Evolutionary conservation across 1,140 invertebrate species (phyloP), one percentile per base, ranked within the genome.

Genomic region (Samia ricini): DNA sequence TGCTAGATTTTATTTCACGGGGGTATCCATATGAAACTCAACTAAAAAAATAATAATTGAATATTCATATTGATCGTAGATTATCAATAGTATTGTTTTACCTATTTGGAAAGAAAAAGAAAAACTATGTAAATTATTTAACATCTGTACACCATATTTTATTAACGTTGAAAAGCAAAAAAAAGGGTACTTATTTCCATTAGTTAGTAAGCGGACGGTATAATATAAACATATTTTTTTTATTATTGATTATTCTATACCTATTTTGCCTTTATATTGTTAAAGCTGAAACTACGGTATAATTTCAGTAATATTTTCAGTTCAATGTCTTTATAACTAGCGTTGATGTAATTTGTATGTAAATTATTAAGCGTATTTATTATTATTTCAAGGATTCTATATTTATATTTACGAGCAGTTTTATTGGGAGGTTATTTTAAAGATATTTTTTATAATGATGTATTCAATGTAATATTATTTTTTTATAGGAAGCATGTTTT

Each of bases 401-500:
- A 15, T 42, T 42, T 42, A 15, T 42, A 42, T 42, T 8, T 42
- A 42, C 4, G 33, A 42, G n/a, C 33, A 42, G 33, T 42, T 42
- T 42, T 42, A 42, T 42, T 42, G 33, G 12, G 12, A 42, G n/a
- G 33, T 15, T 15, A 36, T 33, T 26, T 20, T 19, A 26, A 26
- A 33, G 36, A 57, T 33, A 55, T 79, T 82, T 83, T n/a, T 81
- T 51, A 23, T 80, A 82, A 74, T 63, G 66, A 42, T 75, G 77
- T 87, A 89, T 74, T 79, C 72, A 66, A 69, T 79, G 81, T 87
- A 82, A 67, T 68, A 55, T 63, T 61, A 64, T 51, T 57, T 77
- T 83, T 82, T 81, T 76, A 74, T 73, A 76, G 64, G 36, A 74
- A 76, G 83, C 83, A 87, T 89, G 84, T 89, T 83, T 66, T 77